Evolutionary conservation across 2,113 vertebrate species (phyloP).

Genomic region (Zosterops japonicus): DNA sequence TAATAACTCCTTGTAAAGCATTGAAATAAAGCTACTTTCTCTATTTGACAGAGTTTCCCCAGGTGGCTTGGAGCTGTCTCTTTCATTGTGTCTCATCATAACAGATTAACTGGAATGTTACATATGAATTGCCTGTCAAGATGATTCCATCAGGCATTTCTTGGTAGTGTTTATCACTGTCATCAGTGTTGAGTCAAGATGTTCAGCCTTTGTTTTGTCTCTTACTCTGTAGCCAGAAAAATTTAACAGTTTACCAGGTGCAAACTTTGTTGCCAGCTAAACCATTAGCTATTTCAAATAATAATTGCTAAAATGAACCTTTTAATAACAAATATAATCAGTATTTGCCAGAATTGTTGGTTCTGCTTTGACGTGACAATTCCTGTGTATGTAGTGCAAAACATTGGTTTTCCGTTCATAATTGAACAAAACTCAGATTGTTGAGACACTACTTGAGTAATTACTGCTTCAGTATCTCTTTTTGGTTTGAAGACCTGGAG

Average conservation of each 20-base stretch:
- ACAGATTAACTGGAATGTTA: conserved; percentile 81
- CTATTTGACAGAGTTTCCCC: conserved; percentile 72
- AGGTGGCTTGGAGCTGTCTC: conserved; percentile 70
- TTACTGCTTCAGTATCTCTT: background rate
- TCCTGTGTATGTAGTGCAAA: background rate
- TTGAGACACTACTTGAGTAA: background rate
- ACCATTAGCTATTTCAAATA: background rate
- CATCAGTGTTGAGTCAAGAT: conserved; percentile 66
- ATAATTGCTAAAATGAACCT: background rate
- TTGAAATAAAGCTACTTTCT: conserved; percentile 69
- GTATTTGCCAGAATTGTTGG: background rate
- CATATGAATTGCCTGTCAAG: conserved; percentile 84
- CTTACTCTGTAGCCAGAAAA: background rate
- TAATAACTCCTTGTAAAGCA: conserved; percentile 74
- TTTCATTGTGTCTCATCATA: conserved; percentile 76
- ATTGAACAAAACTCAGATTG: background rate
- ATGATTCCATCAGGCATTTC: conserved; percentile 80
- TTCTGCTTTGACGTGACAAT: background rate
- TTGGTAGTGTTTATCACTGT: conserved; percentile 77
- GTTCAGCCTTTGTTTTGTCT: conserved; percentile 49
- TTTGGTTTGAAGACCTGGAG: background rate
- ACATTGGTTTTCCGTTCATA: background rate
- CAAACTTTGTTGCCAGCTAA: background rate
- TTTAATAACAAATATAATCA: background rate
- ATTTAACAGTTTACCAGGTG: background rate